Conservation (phyloP, 2,888 invertebrate genomes). For the Caenorhabditis angaria region DNA sequence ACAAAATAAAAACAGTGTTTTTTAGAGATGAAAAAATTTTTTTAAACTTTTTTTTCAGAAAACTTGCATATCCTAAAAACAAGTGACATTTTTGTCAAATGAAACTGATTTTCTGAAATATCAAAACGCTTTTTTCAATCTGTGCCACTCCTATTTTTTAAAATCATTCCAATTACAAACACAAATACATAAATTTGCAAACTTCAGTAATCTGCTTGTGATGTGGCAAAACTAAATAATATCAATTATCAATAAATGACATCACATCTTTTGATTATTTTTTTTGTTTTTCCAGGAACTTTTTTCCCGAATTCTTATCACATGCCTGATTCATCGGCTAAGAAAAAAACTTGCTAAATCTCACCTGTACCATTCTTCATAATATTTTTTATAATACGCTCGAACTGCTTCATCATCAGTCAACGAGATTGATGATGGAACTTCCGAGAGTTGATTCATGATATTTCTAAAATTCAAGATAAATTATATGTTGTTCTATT, state of each 20-base stretch:
- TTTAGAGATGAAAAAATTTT: no score
- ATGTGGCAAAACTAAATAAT: no score
- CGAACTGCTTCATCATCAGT: constrained; percentile 32
- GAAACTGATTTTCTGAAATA: no score
- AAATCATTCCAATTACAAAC: not conserved
- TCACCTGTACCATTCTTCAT: constrained; percentile 45
- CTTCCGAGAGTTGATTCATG: constrained; percentile 25
- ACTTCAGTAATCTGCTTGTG: no score
- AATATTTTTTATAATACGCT: constrained; percentile 39
- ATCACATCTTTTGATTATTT: not conserved
- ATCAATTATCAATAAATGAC: no score
- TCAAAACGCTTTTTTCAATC: constrained; percentile 12
- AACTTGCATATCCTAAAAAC: no score
- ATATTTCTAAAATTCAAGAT: constrained; percentile 24
- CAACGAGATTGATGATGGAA: constrained; percentile 17
- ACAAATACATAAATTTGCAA: not conserved
- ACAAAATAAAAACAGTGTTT: no score
- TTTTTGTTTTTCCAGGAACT: no score
- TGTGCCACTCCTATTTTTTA: not conserved
- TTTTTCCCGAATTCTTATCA: no score
- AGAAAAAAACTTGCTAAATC: constrained; percentile 6
- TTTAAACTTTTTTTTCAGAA: no score
- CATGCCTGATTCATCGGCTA: no score
- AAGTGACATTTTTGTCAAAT: no score
- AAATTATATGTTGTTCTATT: not conserved